phyloP scores from a whole-genome alignment of 2,888 invertebrate genomes.

The Rotaria magnacalcarata region DNA sequence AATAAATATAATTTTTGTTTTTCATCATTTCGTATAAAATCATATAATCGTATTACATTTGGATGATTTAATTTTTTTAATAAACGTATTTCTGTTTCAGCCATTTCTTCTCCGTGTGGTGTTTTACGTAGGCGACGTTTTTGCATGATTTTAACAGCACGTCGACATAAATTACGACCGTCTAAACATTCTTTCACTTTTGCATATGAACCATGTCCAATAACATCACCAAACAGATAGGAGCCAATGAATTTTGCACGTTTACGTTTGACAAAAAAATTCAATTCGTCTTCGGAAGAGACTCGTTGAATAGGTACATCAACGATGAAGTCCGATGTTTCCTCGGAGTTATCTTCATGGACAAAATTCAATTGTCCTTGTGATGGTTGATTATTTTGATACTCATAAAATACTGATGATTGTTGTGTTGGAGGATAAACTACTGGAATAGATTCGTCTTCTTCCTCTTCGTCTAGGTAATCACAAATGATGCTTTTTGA shows the following conservation, averaged over 20 bases:
- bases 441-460: neutral
- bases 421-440: neutral
- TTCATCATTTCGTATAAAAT: conserved; percentile 27
- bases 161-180: conserved; percentile 78
- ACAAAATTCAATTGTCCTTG: neutral
- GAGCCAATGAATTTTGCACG: conserved; percentile 75
- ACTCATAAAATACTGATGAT: neutral
- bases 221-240: conserved; percentile 92
- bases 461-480: neutral
- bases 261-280: conserved; percentile 38
- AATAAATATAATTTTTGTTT: conserved; percentile 67
- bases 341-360: neutral
- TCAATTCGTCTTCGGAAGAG: neutral
- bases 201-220: conserved; percentile 96
- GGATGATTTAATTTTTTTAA: conserved; percentile 42
- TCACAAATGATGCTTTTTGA: neutral
- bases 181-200: conserved; percentile 97
- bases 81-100: conserved; percentile 68
- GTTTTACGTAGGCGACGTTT: conserved; percentile 67
- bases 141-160: conserved; percentile 92
- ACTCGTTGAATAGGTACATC: conserved; percentile 36
- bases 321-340: neutral
- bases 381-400: neutral
- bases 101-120: conserved; percentile 93
- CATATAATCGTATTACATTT: conserved; percentile 43